phyloP scores from a whole-genome alignment of 2,113 vertebrate genomes.

The Ailuropoda melanoleuca region DNA sequence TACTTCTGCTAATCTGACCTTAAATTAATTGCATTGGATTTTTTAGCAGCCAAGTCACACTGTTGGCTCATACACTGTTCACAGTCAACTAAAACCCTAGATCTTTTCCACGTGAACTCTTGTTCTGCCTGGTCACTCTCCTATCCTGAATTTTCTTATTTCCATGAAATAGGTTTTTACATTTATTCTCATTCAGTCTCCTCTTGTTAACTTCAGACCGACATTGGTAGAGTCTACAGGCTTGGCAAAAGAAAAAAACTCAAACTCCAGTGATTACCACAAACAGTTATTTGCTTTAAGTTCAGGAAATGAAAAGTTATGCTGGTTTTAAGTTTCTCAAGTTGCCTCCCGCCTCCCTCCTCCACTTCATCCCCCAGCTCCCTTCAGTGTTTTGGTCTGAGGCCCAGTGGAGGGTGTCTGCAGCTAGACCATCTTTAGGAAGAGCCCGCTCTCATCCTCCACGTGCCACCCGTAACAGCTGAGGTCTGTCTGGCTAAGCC shows the following conservation, averaged over 20 bases:
- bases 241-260: slow-evolving; percentile 64
- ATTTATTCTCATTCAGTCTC: slow-evolving; percentile 57
- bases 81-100: neutral
- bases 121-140: neutral
- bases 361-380: neutral
- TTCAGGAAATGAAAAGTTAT: slow-evolving; percentile 77
- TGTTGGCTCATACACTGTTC: slow-evolving; percentile 23
- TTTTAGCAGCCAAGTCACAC: slow-evolving; percentile 52
- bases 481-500: neutral
- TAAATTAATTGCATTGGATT: neutral
- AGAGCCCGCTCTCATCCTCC: slow-evolving; percentile 29
- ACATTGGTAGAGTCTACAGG: slow-evolving; percentile 38
- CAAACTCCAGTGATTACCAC: slow-evolving; percentile 66
- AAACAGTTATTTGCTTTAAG: slow-evolving; percentile 75
- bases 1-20: slow-evolving; percentile 44
- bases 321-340: slow-evolving; percentile 74
- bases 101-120: slow-evolving; percentile 36
- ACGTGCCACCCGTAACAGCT: neutral
- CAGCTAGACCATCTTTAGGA: neutral
- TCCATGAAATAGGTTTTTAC: slow-evolving; percentile 47
- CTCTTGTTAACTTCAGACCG: slow-evolving; percentile 55
- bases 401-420: slow-evolving; percentile 31
- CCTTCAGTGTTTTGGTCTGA: slow-evolving; percentile 23
- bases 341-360: slow-evolving; percentile 38
- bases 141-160: neutral